phyloP scores from a whole-genome alignment of 2,797 vertebrate species.

The Eulemur albifrons region DNA sequence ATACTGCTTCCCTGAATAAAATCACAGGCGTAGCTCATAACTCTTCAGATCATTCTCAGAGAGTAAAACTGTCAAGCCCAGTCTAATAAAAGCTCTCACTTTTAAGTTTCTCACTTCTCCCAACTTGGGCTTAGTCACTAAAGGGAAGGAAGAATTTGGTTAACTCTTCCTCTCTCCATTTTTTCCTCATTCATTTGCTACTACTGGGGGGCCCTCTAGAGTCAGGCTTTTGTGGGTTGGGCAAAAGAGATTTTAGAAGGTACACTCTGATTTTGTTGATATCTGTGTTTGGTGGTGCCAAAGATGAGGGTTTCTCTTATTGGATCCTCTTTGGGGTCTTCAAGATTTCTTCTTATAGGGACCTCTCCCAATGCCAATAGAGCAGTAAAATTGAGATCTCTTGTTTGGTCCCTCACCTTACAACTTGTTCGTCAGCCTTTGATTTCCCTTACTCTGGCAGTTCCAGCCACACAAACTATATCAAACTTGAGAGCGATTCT shows the following conservation, averaged over 20 bases:
- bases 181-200: not conserved
- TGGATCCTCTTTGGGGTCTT: not conserved
- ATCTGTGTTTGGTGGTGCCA: not conserved
- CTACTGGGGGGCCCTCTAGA: not conserved
- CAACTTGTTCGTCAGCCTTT: not conserved
- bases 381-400: not conserved
- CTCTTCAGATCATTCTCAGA: not conserved
- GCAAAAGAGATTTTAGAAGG: not conserved
- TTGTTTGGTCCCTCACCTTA: not conserved
- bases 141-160: not conserved
- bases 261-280: not conserved
- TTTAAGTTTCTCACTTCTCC: not conserved
- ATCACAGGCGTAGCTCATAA: not conserved
- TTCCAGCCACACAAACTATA: not conserved
- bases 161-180: not conserved
- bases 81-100: not conserved
- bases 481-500: not conserved
- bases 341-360: not conserved
- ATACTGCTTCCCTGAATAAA: not conserved
- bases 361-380: not conserved
- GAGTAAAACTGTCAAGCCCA: not conserved
- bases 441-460: not conserved
- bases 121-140: not conserved
- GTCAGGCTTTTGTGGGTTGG: not conserved
- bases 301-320: not conserved